Conservation (phyloP, 2,797 vertebrate species). For the Stomatorhinus walkeri region DNA sequence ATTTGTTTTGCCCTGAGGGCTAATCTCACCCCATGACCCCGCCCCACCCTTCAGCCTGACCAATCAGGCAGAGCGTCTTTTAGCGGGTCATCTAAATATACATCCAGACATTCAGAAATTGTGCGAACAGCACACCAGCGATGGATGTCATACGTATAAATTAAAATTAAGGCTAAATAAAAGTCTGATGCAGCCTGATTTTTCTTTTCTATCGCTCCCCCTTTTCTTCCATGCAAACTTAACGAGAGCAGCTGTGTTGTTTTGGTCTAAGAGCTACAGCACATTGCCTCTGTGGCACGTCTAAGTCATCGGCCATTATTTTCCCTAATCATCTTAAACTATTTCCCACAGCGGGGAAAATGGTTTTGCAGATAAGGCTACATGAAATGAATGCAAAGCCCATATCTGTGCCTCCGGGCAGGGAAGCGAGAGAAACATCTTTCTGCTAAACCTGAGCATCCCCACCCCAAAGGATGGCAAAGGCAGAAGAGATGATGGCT, state of each 20-base stretch:
- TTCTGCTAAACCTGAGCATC: background rate
- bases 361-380: conserved; percentile 16
- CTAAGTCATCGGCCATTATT: conserved; percentile 22
- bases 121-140: background rate
- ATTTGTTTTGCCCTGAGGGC: background rate
- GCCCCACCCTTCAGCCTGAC: background rate
- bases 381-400: conserved; percentile 20
- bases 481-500: conserved; percentile 17
- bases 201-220: background rate
- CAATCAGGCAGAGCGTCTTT: background rate
- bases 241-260: background rate
- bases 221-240: background rate
- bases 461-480: background rate
- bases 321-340: conserved; percentile 24
- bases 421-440: background rate
- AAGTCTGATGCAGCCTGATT: background rate
- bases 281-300: background rate
- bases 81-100: background rate
- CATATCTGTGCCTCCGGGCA: conserved; percentile 1
- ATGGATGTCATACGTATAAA: background rate
- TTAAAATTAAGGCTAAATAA: background rate
- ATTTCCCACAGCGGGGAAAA: conserved; percentile 25
- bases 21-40: background rate
- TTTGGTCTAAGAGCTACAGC: background rate
- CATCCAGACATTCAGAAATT: background rate